Conservation (phyloP, 1,140 invertebrate genomes). For the Drosophila dunni region DNA sequence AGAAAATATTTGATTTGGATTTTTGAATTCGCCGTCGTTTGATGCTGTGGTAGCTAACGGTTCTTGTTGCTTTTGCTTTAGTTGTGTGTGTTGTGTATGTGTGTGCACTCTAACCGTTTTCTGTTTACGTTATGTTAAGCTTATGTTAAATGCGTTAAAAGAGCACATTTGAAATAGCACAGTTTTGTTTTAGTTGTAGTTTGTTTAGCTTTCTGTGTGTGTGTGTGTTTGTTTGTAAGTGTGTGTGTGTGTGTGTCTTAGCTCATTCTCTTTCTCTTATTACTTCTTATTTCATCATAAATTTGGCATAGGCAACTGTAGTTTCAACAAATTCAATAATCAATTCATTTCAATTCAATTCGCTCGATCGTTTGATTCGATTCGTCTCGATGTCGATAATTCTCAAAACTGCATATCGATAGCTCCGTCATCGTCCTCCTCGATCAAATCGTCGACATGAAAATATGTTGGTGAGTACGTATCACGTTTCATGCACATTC, state of each 20-base stretch:
- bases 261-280: slow-evolving; percentile 5
- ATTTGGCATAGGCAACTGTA: slow-evolving; percentile 68
- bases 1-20: slow-evolving; percentile 61
- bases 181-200: slow-evolving; percentile 6
- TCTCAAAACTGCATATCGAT: slow-evolving; percentile 50
- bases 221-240: slow-evolving; percentile 7
- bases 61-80: slow-evolving; percentile 9
- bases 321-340: slow-evolving; percentile 32
- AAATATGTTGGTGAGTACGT: slow-evolving; percentile 61
- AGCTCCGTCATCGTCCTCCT: slow-evolving; percentile 50
- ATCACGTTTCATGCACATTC: background rate
- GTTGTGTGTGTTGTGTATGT: slow-evolving; percentile 8
- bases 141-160: slow-evolving; percentile 68
- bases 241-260: slow-evolving; percentile 2
- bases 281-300: slow-evolving; percentile 21
- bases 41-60: slow-evolving; percentile 1
- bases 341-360: background rate
- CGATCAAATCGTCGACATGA: slow-evolving; percentile 67
- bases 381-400: background rate
- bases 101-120: slow-evolving; percentile 7
- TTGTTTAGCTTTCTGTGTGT: slow-evolving; percentile 6
- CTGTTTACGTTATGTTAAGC: slow-evolving; percentile 37
- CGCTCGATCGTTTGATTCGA: slow-evolving; percentile 3
- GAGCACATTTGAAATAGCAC: slow-evolving; percentile 42
- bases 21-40: slow-evolving; percentile 31